Conservation (phyloP, 2,888 invertebrate species). For the Acrobasis suavella region DNA sequence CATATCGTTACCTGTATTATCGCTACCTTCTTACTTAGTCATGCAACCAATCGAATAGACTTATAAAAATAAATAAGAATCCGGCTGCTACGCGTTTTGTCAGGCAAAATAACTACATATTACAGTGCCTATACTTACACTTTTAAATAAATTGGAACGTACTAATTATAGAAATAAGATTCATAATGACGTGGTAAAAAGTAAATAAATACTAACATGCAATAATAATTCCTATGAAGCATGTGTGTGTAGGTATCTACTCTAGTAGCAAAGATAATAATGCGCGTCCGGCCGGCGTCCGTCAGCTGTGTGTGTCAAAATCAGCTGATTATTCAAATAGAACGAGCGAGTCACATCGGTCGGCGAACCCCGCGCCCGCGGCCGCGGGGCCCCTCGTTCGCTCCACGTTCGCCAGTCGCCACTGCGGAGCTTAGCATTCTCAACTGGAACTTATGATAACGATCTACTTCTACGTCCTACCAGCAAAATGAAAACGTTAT, state of each 20-base stretch:
- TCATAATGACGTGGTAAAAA: not conserved
- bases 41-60: not conserved
- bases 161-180: not conserved
- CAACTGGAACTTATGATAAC: constrained; percentile 6
- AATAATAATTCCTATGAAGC: not conserved
- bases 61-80: too few species aligned
- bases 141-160: not conserved
- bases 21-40: not conserved
- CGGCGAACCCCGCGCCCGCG: constrained; percentile 61
- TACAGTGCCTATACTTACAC: not conserved
- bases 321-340: constrained; percentile 83
- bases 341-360: constrained; percentile 69
- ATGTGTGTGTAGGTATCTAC: constrained; percentile 33
- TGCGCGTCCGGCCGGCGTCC: constrained; percentile 68
- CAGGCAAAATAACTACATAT: not conserved
- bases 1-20: not conserved
- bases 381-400: constrained; percentile 37
- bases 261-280: constrained; percentile 62
- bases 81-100: too few species aligned
- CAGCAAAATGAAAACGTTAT: constrained; percentile 2
- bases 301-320: constrained; percentile 82
- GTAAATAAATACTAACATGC: too few species aligned
- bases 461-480: constrained; percentile 18
- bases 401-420: too few species aligned
- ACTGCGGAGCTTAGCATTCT: constrained; percentile 10